Base-by-base conservation (phyloP, 2,888 invertebrate genomes). In the Pyrochroa serraticornis region DNA sequence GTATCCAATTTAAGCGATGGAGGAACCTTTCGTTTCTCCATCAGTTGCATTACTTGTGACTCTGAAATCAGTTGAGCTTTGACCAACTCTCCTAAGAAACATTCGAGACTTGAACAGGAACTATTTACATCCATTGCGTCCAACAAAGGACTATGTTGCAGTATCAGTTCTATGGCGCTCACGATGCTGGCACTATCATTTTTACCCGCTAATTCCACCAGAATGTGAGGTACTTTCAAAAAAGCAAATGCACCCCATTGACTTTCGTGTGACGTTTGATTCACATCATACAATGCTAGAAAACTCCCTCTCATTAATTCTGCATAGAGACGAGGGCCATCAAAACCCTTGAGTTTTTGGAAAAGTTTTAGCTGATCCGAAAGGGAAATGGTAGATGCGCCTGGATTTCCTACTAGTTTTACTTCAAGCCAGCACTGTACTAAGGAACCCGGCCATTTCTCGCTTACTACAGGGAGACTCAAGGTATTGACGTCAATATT, bases 211-310 rank as follows among this genome's bases (percentile, higher is more conserved):
- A 77, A 57, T 60, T 76, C 73, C 34, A 72, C 86, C 41, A 95
- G 83, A 42, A 93, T 87, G 71, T 90, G 88, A 0, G 94, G 93
- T 46, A 96, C 87, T 82, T 96, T 96, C 6, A 97, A 83, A 74
- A 95, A 96, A 0, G 93, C 92, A 75, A 96, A 95, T 7, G 96
- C 95, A 8, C 94, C 93, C 95, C 96, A 96, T 70, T 94, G 87
- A 3, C 94, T 89, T 71, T 95, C 95, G 67, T 92, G 91, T 6
- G 89, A 86, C 39, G 90, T 91, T 66, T 90, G 91, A 47, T 89
- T 88, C 0, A 91, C 91, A 77, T 95, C 93, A 71, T 93, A 90
- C 3, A 97, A 79, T n/a, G 93, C 93, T 72, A 96, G 87, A 57
- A 96, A 87, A 71, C 94, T 93, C 0, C 94, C 92, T 62, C 95